These are phyloP conservation scores for Tinea pellionella DNA, from an alignment of 2,888 invertebrate species.

Conservation along the genomic window DNA sequence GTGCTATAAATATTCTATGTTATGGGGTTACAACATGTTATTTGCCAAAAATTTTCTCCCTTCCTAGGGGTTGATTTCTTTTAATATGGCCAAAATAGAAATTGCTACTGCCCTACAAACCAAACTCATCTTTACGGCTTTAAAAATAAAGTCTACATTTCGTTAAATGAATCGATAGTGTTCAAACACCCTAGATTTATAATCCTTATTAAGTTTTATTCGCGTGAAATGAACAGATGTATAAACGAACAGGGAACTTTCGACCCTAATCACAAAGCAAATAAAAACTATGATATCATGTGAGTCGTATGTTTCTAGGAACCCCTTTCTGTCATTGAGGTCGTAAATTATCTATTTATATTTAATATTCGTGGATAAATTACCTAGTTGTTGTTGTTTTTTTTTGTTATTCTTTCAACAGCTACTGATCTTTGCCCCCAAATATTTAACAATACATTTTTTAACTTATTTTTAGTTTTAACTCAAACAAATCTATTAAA, in stretches of 20 bases:
- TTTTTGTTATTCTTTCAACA: background rate
- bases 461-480: too few relatives aligned
- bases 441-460: too few relatives aligned
- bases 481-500: too few relatives aligned
- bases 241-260: constrained; percentile 43
- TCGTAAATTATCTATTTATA: constrained; percentile 33
- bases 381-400: constrained; percentile 35
- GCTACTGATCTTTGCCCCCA: background rate
- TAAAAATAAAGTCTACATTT: background rate
- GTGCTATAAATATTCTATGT: constrained; percentile 56
- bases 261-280: constrained; percentile 33
- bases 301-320: background rate
- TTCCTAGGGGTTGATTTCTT: constrained; percentile 44
- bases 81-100: constrained; percentile 26
- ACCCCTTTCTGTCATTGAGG: constrained; percentile 11
- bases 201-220: constrained; percentile 61
- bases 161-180: background rate
- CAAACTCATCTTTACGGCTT: background rate
- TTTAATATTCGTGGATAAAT: constrained; percentile 53
- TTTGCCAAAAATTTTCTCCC: constrained; percentile 49
- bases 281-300: background rate
- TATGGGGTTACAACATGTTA: constrained; percentile 49
- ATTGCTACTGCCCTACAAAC: background rate
- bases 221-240: constrained; percentile 54
- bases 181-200: constrained; percentile 42